Base-by-base conservation (phyloP, 2,888 invertebrate genomes). In the Protonemura montana region DNA sequence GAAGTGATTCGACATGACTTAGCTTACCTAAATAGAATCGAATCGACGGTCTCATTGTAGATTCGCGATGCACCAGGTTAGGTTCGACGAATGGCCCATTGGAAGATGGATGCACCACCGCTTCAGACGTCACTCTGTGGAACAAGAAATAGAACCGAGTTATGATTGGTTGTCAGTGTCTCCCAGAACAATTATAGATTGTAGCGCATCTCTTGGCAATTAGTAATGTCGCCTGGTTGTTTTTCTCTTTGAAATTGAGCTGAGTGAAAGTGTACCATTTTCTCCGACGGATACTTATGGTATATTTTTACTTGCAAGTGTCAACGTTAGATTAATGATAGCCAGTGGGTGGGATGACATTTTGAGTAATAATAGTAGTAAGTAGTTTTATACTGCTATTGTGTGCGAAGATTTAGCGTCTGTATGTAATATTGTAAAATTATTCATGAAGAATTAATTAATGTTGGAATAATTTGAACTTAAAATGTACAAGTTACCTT, bases 21-120 rank as follows among this genome's bases (percentile, higher is more conserved):
- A 28, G 21, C 77, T 77, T 78, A 78, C 78, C 78, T 78, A 78
- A 25, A 27, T 10, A 78, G 78, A 25, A 13, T 21, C 78, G 78
- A 78, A 78, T 7, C 78, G 78, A 28, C 7, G 28, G 0, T 78
- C 78, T 78, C 78, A 78, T 78, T 26, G 28, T 78, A 2, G 59
- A 59, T 59, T 59, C 21, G 59, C 7, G 21, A 59, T 59, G 59
- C 59, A 59, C 16, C 59, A 59, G 59, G 13, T 59, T 59, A 2
- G 59, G 78, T 78, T 78, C 78, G 5, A 78, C 27, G 78, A 59
- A 59, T 13, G 21, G 16, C 59, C 59, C 59, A 59, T 59, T 59
- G 7, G 59, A 59, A 59, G 59, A 2, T 59, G 59, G 59, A 59
- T 78, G 78, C 27, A 13, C 7, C 78, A 25, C 7, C 78, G 28